Conservation (phyloP, 2,113 vertebrate species). For the Sitta europaea region DNA sequence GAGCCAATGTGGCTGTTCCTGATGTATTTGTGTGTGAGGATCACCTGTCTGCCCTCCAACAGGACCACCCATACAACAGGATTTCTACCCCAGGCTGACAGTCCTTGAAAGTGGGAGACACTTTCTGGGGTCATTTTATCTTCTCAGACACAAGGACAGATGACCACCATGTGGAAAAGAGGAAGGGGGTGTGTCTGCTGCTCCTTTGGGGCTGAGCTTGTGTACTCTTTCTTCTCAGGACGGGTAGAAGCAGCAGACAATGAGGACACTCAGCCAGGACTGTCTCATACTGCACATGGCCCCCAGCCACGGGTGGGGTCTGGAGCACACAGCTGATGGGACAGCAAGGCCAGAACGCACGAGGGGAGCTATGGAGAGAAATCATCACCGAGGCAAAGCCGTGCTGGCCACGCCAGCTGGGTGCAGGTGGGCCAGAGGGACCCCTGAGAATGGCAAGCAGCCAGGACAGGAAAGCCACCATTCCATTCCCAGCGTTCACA, state of each 20-base stretch:
- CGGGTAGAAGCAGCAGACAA: background rate
- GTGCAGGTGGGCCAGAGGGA: background rate
- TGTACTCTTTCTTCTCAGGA: background rate
- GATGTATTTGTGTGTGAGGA: background rate
- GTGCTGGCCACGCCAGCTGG: background rate
- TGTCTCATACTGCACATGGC: accelerated
- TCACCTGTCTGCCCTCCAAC: background rate
- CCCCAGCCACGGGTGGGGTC: background rate
- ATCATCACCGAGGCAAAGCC: background rate
- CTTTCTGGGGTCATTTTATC: background rate
- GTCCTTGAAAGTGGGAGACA: background rate
- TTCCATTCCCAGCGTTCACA: conserved; percentile 73
- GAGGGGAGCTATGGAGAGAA: background rate
- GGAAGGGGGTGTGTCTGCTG: background rate
- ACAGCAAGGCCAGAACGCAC: background rate
- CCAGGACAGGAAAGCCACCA: conserved; percentile 69
- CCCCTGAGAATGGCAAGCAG: background rate
- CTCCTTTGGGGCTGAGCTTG: background rate
- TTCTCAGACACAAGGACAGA: background rate
- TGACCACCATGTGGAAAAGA: background rate
- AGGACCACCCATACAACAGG: background rate
- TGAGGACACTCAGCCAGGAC: background rate
- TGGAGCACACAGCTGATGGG: background rate
- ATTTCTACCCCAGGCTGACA: background rate
- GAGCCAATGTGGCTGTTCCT: background rate